Conservation (phyloP, 2,888 invertebrate genomes). For the Nephrotoma guestfalica region DNA sequence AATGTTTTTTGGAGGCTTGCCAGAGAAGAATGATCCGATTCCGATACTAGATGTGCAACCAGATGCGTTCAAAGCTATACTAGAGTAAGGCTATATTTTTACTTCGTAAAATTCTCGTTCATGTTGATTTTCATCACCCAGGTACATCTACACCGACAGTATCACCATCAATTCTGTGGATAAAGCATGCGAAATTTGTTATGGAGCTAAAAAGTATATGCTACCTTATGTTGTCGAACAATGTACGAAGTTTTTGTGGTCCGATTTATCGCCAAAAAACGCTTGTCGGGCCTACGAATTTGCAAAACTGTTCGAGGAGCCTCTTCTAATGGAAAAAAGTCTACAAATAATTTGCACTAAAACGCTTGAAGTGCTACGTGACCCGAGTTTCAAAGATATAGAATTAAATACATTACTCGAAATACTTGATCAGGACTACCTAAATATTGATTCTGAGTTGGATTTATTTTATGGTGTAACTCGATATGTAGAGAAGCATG, state of each 20-base stretch:
- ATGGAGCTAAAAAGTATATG: conserved; percentile 81
- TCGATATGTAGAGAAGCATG: conserved; percentile 47
- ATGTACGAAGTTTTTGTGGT: conserved; percentile 74
- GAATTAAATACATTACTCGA: conserved; percentile 59
- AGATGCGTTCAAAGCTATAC: conserved; percentile 66
- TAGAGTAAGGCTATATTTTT: conserved; percentile 43
- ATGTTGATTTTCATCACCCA: conserved; percentile 23
- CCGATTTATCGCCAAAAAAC: conserved; percentile 48
- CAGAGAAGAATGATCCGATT: conserved; percentile 63
- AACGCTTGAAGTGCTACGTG: conserved; percentile 59
- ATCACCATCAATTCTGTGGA: conserved; percentile 70
- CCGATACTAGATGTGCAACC: conserved; percentile 73
- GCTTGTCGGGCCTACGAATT: conserved; percentile 78
- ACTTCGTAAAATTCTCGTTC: background rate
- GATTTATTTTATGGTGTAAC: conserved; percentile 61
- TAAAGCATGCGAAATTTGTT: conserved; percentile 74
- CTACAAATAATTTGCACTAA: conserved; percentile 64
- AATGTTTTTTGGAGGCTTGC: conserved; percentile 76
- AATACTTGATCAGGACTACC: conserved; percentile 56
- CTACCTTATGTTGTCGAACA: conserved; percentile 67
- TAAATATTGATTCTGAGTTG: conserved; percentile 60
- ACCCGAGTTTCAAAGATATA: conserved; percentile 63
- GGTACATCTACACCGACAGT: conserved; percentile 70
- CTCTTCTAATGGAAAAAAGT: conserved; percentile 65
- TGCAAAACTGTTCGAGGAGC: conserved; percentile 71